phyloP scores from a whole-genome alignment of 2,113 vertebrate species.

The Brevimyrus niger region DNA sequence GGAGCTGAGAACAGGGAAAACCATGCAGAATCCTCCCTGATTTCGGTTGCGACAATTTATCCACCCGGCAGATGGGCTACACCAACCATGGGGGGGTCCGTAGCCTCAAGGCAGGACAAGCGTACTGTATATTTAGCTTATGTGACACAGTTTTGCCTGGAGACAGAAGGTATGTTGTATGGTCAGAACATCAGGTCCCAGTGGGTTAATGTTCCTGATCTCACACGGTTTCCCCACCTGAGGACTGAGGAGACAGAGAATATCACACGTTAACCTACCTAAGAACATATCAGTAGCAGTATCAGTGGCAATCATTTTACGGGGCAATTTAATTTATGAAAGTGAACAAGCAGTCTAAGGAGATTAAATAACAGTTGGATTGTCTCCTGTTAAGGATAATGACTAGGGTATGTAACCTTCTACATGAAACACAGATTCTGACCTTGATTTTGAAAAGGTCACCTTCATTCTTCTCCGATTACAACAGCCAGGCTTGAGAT shows the following conservation, averaged over 20 bases:
- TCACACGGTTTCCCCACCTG: neutral
- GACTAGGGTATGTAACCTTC: neutral
- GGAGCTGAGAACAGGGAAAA: neutral
- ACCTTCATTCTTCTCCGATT: constrained; percentile 35
- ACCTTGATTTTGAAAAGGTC: constrained; percentile 19
- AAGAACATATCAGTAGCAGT: neutral
- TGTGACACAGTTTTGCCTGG: neutral
- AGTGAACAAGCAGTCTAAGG: neutral
- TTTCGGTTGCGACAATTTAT: neutral
- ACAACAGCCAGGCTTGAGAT: constrained; percentile 36
- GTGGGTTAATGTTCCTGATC: neutral
- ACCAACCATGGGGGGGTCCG: neutral
- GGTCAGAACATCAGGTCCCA: neutral
- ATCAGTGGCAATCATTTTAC: neutral
- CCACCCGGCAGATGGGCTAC: constrained; percentile 3
- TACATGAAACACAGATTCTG: neutral
- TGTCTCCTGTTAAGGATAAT: neutral
- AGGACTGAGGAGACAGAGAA: neutral
- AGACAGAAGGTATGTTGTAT: neutral
- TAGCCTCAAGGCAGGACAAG: neutral
- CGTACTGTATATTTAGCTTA: neutral
- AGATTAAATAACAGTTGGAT: neutral
- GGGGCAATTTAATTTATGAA: neutral
- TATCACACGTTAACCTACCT: neutral
- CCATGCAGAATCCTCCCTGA: neutral